These are phyloP conservation scores for Crotalus helleri DNA, from an alignment of 2,113 vertebrate genomes.

Conservation along the genomic window DNA sequence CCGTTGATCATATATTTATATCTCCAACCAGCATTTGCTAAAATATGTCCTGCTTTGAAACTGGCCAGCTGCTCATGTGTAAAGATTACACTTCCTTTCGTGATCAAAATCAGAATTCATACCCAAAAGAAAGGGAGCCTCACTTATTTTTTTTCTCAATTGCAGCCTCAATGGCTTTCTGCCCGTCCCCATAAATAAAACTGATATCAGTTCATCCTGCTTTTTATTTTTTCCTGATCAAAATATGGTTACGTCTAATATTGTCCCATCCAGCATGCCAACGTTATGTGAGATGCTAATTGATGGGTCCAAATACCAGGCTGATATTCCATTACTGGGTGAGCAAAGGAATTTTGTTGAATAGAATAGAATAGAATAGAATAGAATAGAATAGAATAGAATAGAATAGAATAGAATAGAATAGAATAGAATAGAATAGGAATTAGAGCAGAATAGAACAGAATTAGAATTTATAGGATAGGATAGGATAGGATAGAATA, in stretches of 20 bases:
- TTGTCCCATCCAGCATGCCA: conserved; percentile 56
- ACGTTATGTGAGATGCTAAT: conserved; percentile 72
- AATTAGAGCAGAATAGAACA: no score
- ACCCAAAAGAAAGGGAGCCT: conserved; percentile 34
- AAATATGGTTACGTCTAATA: conserved; percentile 76
- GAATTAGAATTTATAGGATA: no score
- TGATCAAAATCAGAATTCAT: conserved; percentile 62
- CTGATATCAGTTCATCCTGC: conserved; percentile 74
- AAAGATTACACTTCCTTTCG: conserved; percentile 76
- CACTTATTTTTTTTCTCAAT: conserved; percentile 49
- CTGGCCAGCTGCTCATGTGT: conserved; percentile 63
- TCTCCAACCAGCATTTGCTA: conserved; percentile 48
- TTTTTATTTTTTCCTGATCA: conserved; percentile 74
- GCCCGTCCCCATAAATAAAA: conserved; percentile 69
- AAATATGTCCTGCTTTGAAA: conserved; percentile 56
- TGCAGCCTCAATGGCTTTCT: conserved; percentile 53
- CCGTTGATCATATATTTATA: conserved; percentile 64
- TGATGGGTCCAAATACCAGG: conserved; percentile 75
- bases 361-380: no score
- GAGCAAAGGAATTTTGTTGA: conserved; percentile 55
- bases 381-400: neutral
- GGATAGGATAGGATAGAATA: no score
- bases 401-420: neutral
- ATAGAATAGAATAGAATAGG: no score
- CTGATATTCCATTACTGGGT: conserved; percentile 64